A percentile compares a stretch with the other conserved stretches of the same genome.
Conservation (phyloP, 1,140 invertebrate genomes). For the Luehdorfia chinensis region DNA sequence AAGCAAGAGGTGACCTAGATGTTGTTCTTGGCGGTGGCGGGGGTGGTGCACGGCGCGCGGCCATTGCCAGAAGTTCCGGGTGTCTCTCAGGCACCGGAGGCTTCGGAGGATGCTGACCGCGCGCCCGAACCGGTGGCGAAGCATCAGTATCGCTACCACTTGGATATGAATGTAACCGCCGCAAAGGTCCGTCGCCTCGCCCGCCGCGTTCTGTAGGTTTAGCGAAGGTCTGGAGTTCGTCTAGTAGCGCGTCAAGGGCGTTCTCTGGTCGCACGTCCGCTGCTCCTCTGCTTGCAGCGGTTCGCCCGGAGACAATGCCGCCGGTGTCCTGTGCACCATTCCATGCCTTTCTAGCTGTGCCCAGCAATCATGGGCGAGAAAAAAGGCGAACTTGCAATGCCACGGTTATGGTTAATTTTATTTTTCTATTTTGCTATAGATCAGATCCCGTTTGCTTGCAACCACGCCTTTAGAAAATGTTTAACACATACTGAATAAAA, state of each 20-base stretch:
- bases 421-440: too few species aligned
- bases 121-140: slow-evolving; percentile 80
- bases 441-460: slow-evolving; percentile 27
- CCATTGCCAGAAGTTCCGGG: slow-evolving; percentile 82
- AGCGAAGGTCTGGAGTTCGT: slow-evolving; percentile 92
- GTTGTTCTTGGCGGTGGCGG: slow-evolving; percentile 91
- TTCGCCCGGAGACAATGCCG: slow-evolving; percentile 81
- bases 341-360: slow-evolving; percentile 48
- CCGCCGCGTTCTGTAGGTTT: slow-evolving; percentile 82
- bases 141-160: slow-evolving; percentile 86
- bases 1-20: slow-evolving; percentile 88
- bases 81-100: slow-evolving; percentile 88
- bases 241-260: slow-evolving; percentile 96
- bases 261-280: slow-evolving; percentile 89
- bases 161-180: slow-evolving; percentile 85
- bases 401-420: too few species aligned
- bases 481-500: slow-evolving; percentile 46
- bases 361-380: slow-evolving; percentile 34
- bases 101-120: slow-evolving; percentile 76
- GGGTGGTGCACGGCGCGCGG: slow-evolving; percentile 86
- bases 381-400: slow-evolving; percentile 50
- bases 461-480: slow-evolving; percentile 39
- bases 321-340: slow-evolving; percentile 78
- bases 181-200: slow-evolving; percentile 84
- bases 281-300: slow-evolving; percentile 82